Evolutionary conservation across 92 coral and sea anemone genomes (phyloP).

Genomic region (Palythoa heliodiscus): DNA sequence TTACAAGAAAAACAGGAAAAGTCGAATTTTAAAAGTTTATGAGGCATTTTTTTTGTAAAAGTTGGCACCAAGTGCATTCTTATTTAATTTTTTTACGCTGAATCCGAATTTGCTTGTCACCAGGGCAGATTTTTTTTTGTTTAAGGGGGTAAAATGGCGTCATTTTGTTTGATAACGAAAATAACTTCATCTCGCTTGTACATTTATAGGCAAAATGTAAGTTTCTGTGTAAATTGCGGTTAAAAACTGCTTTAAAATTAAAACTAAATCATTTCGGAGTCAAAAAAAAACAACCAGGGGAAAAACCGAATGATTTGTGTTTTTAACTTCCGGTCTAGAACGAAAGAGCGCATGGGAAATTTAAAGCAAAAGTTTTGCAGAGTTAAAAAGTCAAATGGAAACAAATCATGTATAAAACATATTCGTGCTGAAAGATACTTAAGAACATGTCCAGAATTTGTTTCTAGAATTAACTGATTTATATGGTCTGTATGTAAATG

Average conservation of each 20-base stretch:
- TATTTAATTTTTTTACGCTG: constrained; percentile 45
- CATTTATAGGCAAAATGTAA: constrained; percentile 15
- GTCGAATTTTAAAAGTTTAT: constrained; percentile 35
- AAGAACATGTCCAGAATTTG: background rate
- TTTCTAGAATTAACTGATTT: background rate
- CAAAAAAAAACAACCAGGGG: background rate
- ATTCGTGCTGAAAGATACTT: constrained; percentile 2
- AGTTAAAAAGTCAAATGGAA: constrained; percentile 6
- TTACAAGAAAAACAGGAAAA: constrained; percentile 6
- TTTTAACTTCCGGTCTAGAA: too few relatives aligned
- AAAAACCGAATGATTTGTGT: background rate
- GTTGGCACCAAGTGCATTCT: constrained; percentile 55
- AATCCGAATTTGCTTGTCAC: constrained; percentile 59
- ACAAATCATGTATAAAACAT: constrained; percentile 6
- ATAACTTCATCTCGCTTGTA: background rate
- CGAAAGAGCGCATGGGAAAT: too few relatives aligned
- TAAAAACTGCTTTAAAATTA: constrained; percentile 5
- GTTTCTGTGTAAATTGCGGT: background rate
- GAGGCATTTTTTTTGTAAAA: constrained; percentile 66
- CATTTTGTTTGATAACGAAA: constrained; percentile 3
- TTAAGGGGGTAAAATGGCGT: constrained; percentile 54
- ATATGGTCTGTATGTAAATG: background rate
- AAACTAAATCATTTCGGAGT: background rate
- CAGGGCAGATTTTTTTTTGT: constrained; percentile 56
- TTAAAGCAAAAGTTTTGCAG: too few relatives aligned